Evolutionary conservation across 1,140 invertebrate genomes (phyloP).

Genomic region (Mya arenaria): DNA sequence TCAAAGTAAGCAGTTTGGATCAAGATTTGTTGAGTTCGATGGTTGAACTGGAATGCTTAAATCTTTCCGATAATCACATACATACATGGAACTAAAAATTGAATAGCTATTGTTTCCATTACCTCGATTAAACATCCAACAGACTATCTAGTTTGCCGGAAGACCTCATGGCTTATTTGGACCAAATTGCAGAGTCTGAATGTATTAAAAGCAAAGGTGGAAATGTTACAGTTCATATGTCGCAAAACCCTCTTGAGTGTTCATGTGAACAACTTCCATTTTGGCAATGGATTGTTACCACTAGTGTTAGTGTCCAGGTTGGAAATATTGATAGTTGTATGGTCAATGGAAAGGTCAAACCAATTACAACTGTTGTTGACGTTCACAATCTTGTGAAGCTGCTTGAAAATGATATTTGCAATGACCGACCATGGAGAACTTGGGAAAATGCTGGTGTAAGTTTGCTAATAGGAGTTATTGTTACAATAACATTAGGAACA

Average conservation of each 20-base stretch:
- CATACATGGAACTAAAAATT: conserved; percentile 6
- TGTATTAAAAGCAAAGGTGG: background rate
- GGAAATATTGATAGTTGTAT: background rate
- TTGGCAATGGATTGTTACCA: background rate
- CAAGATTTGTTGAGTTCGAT: background rate
- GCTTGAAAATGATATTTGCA: background rate
- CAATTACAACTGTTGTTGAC: background rate
- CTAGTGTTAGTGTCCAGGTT: background rate
- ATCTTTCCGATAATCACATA: background rate
- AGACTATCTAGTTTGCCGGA: background rate
- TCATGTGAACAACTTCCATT: conserved; percentile 13
- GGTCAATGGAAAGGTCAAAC: background rate
- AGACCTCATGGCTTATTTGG: background rate
- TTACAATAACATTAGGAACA: background rate
- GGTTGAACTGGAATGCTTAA: background rate
- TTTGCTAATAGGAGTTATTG: background rate
- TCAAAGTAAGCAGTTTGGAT: background rate
- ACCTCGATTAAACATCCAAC: conserved; percentile 3
- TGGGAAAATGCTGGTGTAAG: background rate
- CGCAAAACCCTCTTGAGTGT: conserved; percentile 19
- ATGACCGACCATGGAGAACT: background rate
- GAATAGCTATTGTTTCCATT: background rate
- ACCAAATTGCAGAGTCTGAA: conserved; percentile 9
- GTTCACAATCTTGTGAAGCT: background rate
- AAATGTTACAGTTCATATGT: background rate